phyloP scores from a whole-genome alignment of 2,888 invertebrate species.

The Theretra japonica region DNA sequence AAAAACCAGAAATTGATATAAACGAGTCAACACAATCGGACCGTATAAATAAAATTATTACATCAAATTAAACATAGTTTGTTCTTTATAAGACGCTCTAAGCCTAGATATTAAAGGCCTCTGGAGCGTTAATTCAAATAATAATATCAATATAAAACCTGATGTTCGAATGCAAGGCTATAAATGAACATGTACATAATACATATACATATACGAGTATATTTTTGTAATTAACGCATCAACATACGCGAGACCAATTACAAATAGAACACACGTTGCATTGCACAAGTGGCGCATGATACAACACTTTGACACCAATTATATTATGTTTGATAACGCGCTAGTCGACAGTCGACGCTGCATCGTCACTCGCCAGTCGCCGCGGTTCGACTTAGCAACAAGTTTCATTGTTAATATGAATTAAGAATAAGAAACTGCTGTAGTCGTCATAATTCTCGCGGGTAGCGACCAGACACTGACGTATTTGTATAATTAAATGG shows the following conservation, averaged over 20 bases:
- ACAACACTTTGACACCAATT: constrained; percentile 45
- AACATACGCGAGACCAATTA: constrained; percentile 5
- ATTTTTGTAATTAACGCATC: constrained; percentile 13
- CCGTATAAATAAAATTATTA: constrained; percentile 4
- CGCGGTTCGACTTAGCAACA: constrained; percentile 40
- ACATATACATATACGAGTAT: too few species aligned
- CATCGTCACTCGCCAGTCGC: constrained; percentile 27
- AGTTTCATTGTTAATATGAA: constrained; percentile 24
- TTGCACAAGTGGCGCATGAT: constrained; percentile 30
- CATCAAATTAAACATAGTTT: background rate
- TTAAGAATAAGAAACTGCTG: constrained; percentile 35
- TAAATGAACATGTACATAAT: background rate
- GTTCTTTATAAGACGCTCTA: background rate
- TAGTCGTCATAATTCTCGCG: constrained; percentile 17
- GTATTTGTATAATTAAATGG: constrained; percentile 46
- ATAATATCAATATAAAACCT: background rate
- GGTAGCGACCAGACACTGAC: constrained; percentile 36
- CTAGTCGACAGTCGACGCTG: constrained; percentile 10
- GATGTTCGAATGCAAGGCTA: constrained; percentile 1
- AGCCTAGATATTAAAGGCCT: background rate
- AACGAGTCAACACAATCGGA: background rate
- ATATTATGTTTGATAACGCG: constrained; percentile 42
- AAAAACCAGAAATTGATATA: background rate
- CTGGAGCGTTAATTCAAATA: background rate
- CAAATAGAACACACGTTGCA: constrained; percentile 22